Evolutionary conservation across 2,888 invertebrate genomes (phyloP), one percentile per base, ranked within the genome.

Genomic region (Amorpha juglandis): DNA sequence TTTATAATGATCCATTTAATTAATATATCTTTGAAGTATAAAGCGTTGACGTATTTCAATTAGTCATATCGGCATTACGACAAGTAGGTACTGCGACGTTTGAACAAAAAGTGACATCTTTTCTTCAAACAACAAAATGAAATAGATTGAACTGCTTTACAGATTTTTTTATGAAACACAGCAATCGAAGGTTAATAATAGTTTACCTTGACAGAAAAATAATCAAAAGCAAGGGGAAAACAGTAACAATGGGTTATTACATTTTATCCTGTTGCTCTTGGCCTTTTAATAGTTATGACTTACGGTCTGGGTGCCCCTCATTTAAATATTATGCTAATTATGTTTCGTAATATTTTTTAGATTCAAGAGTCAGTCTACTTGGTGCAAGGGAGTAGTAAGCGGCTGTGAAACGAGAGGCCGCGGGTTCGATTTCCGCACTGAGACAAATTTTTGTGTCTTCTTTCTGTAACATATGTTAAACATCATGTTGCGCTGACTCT

Each of bases 121-220:
- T 63, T 63, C 38, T 63, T 38, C 19, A 42, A 38, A 42, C 35
- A 38, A 51, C 63, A 51, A 35, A 16, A 19, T 19, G 68, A 72
- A 75, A 77, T 73, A 75, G 71, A 71, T 69, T 62, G 69, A 68
- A 64, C 67, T 69, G 63, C 48, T 64, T 66, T 64, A 67, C 62
- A 63, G 69, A 35, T 63, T 63, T 72, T 75, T 77, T 77, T 78
- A 65, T 55, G 38, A 71, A 69, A 69, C 68, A 64, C 70, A 72
- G 75, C 72, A 72, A 62, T 68, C 69, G 70, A 70, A 76, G 73
- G 73, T 66, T 65, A 70, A 66, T 53, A 42, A 58, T 62, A 67
- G 63, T 66, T 69, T 63, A 65, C 73, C 67, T 74, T 74, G 70
- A 70, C 68, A 27, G 35, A 68, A 70, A 68, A 68, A 69, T 63